phyloP scores from a whole-genome alignment of 64 coral and sea anemone genomes.

The Montipora efflorescens region DNA sequence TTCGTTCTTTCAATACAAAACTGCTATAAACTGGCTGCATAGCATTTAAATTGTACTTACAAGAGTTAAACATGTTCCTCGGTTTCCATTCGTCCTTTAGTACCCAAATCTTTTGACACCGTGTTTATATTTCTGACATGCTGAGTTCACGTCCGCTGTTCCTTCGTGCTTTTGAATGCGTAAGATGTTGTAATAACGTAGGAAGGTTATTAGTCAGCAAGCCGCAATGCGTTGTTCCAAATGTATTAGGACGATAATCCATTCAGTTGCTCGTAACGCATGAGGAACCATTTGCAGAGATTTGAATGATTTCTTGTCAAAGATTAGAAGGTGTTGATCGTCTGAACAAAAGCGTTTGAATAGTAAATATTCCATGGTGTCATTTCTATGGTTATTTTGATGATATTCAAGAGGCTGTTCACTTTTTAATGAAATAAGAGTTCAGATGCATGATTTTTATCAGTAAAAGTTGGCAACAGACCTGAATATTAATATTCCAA shows the following conservation, averaged over 20 bases:
- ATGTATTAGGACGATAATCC: conserved; percentile 12
- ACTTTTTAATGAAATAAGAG: not conserved
- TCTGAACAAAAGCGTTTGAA: conserved; percentile 39
- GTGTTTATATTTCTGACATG: not conserved
- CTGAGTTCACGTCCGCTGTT: not conserved
- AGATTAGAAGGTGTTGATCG: conserved; percentile 40
- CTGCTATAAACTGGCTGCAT: not conserved
- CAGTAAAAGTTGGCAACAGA: no score
- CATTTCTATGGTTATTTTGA: conserved; percentile 23
- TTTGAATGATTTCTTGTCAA: conserved; percentile 21
- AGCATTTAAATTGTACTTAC: not conserved
- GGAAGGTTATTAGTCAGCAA: not conserved
- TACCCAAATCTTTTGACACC: not conserved
- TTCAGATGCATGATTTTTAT: not conserved
- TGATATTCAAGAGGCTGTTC: conserved; percentile 5
- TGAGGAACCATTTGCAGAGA: not conserved
- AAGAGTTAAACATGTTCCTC: not conserved
- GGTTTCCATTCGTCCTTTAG: not conserved
- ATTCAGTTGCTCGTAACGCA: not conserved
- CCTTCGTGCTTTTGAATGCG: conserved; percentile 11
- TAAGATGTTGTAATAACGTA: not conserved
- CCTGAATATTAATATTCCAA: not conserved
- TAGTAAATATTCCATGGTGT: conserved; percentile 13
- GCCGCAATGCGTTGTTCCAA: not conserved
- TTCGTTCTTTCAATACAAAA: no score